A percentile compares a stretch with the other conserved stretches of the same genome.
These are phyloP conservation scores for Apamea monoglypha DNA, from an alignment of 2,888 invertebrate genomes.

Conservation along the genomic window DNA sequence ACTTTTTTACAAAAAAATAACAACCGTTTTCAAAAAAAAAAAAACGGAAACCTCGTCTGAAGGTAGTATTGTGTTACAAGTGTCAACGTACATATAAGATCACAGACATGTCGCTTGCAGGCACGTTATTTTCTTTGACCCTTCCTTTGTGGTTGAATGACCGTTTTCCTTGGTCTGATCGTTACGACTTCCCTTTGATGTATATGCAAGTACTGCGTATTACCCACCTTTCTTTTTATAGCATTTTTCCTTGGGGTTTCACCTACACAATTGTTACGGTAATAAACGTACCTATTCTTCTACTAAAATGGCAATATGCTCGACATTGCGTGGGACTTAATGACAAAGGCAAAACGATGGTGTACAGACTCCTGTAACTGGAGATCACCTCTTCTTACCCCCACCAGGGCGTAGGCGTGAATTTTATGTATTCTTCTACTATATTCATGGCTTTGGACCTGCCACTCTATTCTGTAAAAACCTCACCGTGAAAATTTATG, in stretches of 20 bases:
- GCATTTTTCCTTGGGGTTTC: not conserved
- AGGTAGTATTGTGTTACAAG: not conserved
- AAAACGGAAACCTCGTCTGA: not conserved
- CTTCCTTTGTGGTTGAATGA: constrained; percentile 3
- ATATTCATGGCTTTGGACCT: not conserved
- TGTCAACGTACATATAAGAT: not conserved
- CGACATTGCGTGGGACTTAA: not conserved
- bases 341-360: not conserved
- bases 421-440: not conserved
- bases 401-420: not conserved
- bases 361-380: not conserved
- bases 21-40: not conserved
- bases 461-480: not conserved
- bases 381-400: not conserved
- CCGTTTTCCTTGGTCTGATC: constrained; percentile 11
- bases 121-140: constrained; percentile 26
- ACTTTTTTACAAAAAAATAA: too few relatives aligned
- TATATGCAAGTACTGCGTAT: not conserved
- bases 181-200: constrained; percentile 15
- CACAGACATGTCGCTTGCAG: not conserved
- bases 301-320: not conserved
- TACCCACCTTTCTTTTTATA: not conserved
- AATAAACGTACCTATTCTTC: not conserved
- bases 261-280: not conserved
- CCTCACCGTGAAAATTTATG: not conserved